These are phyloP conservation scores for Gandaritis pyraliata DNA, from an alignment of 2,888 invertebrate genomes.

Conservation along the genomic window DNA sequence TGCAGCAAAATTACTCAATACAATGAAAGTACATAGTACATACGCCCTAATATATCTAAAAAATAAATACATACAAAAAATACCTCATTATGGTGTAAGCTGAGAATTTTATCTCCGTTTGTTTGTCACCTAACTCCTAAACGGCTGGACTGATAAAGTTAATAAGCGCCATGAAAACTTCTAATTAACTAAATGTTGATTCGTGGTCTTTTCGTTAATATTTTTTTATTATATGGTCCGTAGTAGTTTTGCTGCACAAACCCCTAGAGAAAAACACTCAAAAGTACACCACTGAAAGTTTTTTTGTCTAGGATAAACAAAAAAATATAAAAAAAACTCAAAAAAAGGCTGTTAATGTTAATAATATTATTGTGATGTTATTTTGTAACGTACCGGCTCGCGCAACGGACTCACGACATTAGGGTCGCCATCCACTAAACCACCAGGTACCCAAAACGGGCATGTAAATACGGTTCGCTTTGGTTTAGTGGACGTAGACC, in stretches of 20 bases:
- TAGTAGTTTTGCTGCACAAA: slow-evolving; percentile 26
- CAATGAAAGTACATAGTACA: background rate
- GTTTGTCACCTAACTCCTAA: no score
- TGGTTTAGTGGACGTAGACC: slow-evolving; percentile 26
- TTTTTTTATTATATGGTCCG: background rate
- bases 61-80: background rate
- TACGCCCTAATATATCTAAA: background rate
- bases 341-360: slow-evolving; percentile 75
- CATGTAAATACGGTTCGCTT: background rate
- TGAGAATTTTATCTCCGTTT: no score
- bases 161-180: no score
- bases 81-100: no score
- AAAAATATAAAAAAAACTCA: slow-evolving; percentile 60
- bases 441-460: background rate
- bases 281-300: no score
- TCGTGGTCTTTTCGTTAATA: no score
- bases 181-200: no score
- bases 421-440: slow-evolving; percentile 25
- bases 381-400: slow-evolving; percentile 70
- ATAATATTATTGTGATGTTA: slow-evolving; percentile 69
- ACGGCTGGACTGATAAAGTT: no score
- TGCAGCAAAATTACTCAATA: slow-evolving; percentile 15
- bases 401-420: slow-evolving; percentile 60
- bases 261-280: slow-evolving; percentile 24
- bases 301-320: slow-evolving; percentile 49